Percentiles rank a stretch among this genome's conserved stretches.
Conservation (phyloP, 2,797 vertebrate genomes). For the Muscicapa comitata region DNA sequence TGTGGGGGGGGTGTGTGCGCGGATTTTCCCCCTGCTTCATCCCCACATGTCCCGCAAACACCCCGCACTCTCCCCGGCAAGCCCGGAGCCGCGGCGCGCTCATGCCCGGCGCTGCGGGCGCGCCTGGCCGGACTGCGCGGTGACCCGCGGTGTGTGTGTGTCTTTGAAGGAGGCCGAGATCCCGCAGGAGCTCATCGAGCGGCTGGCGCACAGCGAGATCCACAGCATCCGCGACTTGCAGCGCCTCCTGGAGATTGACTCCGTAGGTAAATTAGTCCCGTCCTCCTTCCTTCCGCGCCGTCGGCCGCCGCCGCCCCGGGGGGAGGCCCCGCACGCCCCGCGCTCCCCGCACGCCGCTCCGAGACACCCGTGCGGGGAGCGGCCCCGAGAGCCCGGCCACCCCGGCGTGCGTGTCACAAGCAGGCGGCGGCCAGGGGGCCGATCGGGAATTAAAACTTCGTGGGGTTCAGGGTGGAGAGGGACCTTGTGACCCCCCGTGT, state of each 20-base stretch:
- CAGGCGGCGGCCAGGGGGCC: not conserved
- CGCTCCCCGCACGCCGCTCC: not conserved
- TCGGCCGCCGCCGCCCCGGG: slow-evolving; percentile 39
- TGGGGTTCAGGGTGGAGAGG: not conserved
- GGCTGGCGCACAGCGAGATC: slow-evolving; percentile 94
- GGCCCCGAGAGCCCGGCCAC: not conserved
- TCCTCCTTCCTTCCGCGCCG: slow-evolving; percentile 69
- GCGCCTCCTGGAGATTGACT: slow-evolving; percentile 97
- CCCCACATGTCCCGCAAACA: not conserved
- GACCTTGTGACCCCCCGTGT: not conserved
- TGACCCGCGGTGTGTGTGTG: slow-evolving; percentile 47
- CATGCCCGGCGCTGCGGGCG: not conserved
- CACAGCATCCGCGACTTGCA: slow-evolving; percentile 98
- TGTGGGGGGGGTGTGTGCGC: not conserved
- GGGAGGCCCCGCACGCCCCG: slow-evolving; percentile 8
- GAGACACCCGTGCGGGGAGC: not conserved
- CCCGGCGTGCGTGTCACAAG: not conserved
- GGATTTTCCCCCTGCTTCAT: not conserved
- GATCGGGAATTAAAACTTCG: not conserved
- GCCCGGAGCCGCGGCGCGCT: not conserved
- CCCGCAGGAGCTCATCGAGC: slow-evolving; percentile 93
- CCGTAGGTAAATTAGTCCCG: slow-evolving; percentile 97
- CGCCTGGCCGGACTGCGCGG: not conserved
- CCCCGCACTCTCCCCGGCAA: not conserved
- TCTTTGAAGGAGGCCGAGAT: slow-evolving; percentile 89